phyloP scores from a whole-genome alignment of 2,888 invertebrate genomes.

The Drosophila conformis region DNA sequence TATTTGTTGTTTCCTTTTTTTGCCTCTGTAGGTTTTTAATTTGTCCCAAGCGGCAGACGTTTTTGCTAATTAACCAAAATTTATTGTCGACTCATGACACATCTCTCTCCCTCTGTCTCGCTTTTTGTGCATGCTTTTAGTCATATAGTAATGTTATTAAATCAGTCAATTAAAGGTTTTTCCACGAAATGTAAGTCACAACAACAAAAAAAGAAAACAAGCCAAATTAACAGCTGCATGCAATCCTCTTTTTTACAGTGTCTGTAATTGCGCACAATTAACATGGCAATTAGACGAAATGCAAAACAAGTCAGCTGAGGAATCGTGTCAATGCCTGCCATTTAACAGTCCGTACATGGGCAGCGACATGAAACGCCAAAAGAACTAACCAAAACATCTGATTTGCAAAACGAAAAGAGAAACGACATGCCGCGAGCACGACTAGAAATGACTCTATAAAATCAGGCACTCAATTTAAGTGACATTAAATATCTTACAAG shows the following conservation, averaged over 20 bases:
- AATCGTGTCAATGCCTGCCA: conserved; percentile 72
- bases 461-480: not conserved
- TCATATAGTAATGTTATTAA: conserved; percentile 52
- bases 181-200: conserved; percentile 49
- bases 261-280: conserved; percentile 68
- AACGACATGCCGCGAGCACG: not conserved
- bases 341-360: conserved; percentile 57
- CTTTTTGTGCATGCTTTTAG: conserved; percentile 28
- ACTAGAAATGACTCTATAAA: conserved; percentile 13
- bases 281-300: conserved; percentile 64
- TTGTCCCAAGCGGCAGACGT: conserved; percentile 46
- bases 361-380: conserved; percentile 65
- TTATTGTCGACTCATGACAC: conserved; percentile 56
- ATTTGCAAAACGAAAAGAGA: not conserved
- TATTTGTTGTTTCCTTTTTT: conserved; percentile 31
- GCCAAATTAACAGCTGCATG: conserved; percentile 33
- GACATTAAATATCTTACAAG: too few species aligned
- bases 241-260: conserved; percentile 43
- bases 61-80: conserved; percentile 73
- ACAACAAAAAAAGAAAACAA: conserved; percentile 4
- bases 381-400: conserved; percentile 19
- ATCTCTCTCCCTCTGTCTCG: conserved; percentile 6
- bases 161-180: conserved; percentile 59
- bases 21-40: conserved; percentile 46
- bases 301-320: conserved; percentile 47